Base-by-base conservation (phyloP, 1,140 invertebrate species). In the Wiebesia pumilae region DNA sequence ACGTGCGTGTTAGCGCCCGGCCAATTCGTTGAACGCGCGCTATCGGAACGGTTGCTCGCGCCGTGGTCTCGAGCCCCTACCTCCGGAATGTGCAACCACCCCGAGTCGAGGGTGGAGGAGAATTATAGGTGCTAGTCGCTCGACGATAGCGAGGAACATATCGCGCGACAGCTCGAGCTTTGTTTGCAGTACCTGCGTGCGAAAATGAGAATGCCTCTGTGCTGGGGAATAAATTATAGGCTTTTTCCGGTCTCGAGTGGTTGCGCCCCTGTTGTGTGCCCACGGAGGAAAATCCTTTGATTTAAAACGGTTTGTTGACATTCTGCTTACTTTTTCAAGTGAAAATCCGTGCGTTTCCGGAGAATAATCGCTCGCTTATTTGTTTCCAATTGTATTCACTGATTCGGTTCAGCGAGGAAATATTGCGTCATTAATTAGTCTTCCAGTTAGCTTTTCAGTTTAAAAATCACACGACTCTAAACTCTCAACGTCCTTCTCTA, bases 1-100 rank as follows among this genome's bases (percentile, higher is more conserved):
- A 2, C 35, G 14, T 43, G 71, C 71, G 71, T 78, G 21, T 16
- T 35, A 77, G 73, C 65, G 38, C 38, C 24, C 38, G 65, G 62
- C 54, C 85, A 83, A 86, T 86, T 78, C 85, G 54, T 86, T 83
- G 47, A 77, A 35, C 43, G 30, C 62, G 4, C 73, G 47, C 65
- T 73, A 87, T 87, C 82, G 81, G 62, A 82, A 40, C 51, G 24
- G 1, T 40, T n/a, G 6, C 30, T 43, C 40, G 21, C 65, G 80
- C 65, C 38, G 19, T 62, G 40, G 51, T 80, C 51, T 65, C 51
- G 14, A 38, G 12, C 47, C 9, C 40, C 40, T 9, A 19, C 3
- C 71, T 0, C 7, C 10, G 73, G 43, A 47, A 47, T n/a, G 38
- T n/a, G 24, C 21, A 12, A 7, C 43, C 12, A 47, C 43, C 4